Percentiles rank a stretch among this genome's conserved stretches.
These are phyloP conservation scores for Drosophila triauraria DNA, from an alignment of 1,140 invertebrate genomes.

Conservation along the genomic window DNA sequence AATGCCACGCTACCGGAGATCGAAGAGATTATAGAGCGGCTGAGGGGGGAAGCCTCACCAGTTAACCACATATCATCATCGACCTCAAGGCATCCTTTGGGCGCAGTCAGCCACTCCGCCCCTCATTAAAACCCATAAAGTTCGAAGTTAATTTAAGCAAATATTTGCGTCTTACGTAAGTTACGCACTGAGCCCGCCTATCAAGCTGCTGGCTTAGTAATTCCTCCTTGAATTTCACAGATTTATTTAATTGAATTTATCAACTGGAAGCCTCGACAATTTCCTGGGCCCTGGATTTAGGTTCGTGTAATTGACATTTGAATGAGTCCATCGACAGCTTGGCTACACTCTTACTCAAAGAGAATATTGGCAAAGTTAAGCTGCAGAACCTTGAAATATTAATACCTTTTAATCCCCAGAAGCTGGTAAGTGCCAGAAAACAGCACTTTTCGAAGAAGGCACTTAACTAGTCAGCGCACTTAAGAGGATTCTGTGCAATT, in stretches of 20 bases:
- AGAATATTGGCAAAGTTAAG: constrained; percentile 17
- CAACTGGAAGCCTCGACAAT: constrained; percentile 31
- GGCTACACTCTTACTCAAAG: constrained; percentile 22
- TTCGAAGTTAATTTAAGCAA: constrained; percentile 51
- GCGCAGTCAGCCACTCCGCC: constrained; percentile 11
- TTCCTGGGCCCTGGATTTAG: constrained; percentile 34
- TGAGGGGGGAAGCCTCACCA: constrained; percentile 6
- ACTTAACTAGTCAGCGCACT: background rate
- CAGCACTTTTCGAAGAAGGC: background rate
- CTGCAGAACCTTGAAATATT: background rate
- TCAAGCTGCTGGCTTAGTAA: constrained; percentile 23
- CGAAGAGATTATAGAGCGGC: background rate
- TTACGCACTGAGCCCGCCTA: constrained; percentile 27
- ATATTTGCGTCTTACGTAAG: constrained; percentile 39
- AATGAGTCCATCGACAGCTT: constrained; percentile 40
- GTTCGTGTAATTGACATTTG: constrained; percentile 51
- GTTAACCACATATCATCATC: constrained; percentile 18
- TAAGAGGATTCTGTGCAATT: constrained; percentile 1
- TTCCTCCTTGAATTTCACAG: constrained; percentile 32
- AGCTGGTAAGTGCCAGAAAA: background rate
- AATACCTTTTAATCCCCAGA: background rate
- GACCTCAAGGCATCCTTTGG: background rate
- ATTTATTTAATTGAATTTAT: constrained; percentile 58
- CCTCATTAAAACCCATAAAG: constrained; percentile 20
- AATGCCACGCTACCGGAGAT: constrained; percentile 7